Evolutionary conservation across 2,888 invertebrate species (phyloP).

Genomic region (Drosophila neotestacea): DNA sequence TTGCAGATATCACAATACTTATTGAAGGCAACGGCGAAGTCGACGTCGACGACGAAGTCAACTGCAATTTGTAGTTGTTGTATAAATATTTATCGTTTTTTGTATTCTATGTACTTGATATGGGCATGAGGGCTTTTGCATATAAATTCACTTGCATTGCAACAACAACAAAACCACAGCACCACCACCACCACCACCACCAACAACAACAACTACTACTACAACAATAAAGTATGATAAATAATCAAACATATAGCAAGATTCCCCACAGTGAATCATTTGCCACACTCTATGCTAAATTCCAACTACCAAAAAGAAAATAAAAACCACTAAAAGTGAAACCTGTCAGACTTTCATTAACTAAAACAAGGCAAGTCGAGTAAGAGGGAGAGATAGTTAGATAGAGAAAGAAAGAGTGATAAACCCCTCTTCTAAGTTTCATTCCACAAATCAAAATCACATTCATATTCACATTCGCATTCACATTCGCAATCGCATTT

Average conservation of each 20-base stretch:
- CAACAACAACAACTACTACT: background rate
- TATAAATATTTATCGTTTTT: conserved; percentile 26
- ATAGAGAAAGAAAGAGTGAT: background rate
- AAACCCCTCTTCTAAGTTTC: background rate
- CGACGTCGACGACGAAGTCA: conserved; percentile 2
- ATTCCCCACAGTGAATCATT: conserved; percentile 52
- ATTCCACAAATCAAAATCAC: conserved; percentile 5
- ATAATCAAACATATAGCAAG: conserved; percentile 30
- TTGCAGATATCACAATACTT: background rate
- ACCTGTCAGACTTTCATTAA: conserved; percentile 50
- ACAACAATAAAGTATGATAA: conserved; percentile 8
- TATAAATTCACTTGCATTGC: conserved; percentile 8
- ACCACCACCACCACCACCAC: conserved; percentile 15
- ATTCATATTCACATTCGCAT: conserved; percentile 24
- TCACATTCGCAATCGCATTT: conserved; percentile 39
- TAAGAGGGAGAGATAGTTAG: background rate
- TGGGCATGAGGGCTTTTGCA: conserved; percentile 41
- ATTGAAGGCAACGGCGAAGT: background rate
- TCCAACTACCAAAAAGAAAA: conserved; percentile 13
- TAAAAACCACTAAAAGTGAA: conserved; percentile 40
- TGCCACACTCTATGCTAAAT: conserved; percentile 12
- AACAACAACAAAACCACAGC: conserved; percentile 11
- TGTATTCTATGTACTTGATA: conserved; percentile 29
- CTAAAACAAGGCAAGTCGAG: conserved; percentile 34
- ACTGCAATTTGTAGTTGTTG: conserved; percentile 10